Evolutionary conservation across 2,888 invertebrate genomes (phyloP), one percentile per base, ranked within the genome.

Genomic region (Chrysolina haemoptera): DNA sequence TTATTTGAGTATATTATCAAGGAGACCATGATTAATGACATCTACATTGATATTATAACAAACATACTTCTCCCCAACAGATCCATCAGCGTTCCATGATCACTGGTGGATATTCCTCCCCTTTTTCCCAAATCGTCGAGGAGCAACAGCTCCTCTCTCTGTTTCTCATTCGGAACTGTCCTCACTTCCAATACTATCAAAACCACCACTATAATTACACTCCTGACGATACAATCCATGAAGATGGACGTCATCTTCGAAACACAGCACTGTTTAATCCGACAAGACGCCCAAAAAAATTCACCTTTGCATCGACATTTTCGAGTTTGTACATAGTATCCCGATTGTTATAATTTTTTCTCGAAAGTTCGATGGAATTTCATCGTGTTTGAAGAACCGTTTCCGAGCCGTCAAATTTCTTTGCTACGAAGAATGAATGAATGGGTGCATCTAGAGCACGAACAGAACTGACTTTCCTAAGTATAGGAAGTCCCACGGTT

Each of bases 41-140:
- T n/a, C 16, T 16, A 2, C 3, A 48, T 16, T 0, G 16, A 9
- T 14, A 55, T 0, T 22, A 20, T 11, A 12, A 3, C n/a, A 12
- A 55, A 85, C 92, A 89, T 91, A 95, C 95, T 95, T 92, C 95
- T 93, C 76, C 95, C 94, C 84, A 96, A 89, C 90, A 95, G 93
- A 86, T 95, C 95, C 91, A 95, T 94, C 77, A 96, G 92, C 65
- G 94, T 93, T 82, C 92, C 92, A 82, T 94, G 92, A 71, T 91
- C 91, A 20, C 89, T 86, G 35, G 88, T 87, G 16, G 90, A 89
- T 74, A 91, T 88, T 11, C 91, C 89, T 8, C 90, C 90, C 79
- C 94, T 90, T 68, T 94, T 91, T 0, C 93, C 93, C 62, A 95
- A 86, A 0, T 94, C 93, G 75, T 94, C 94, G 82, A 95, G 87